These are phyloP conservation scores for Gadus macrocephalus DNA, from an alignment of 2,113 vertebrate genomes.

Conservation along the genomic window DNA sequence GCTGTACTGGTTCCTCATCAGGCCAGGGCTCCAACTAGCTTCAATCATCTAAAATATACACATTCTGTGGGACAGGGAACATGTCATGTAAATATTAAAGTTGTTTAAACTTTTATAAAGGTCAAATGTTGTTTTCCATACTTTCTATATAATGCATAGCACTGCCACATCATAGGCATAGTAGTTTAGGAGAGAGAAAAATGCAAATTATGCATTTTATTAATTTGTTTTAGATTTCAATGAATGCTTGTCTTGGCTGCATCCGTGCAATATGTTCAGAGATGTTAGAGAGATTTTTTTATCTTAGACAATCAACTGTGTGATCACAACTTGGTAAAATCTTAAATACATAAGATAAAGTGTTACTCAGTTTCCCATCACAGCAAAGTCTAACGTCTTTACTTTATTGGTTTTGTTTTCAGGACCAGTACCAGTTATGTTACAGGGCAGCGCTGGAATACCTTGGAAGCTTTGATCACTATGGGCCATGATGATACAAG, in stretches of 20 bases:
- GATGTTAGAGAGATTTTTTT: neutral
- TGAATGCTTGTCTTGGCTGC: too few relatives aligned
- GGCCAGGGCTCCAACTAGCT: neutral
- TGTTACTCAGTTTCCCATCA: neutral
- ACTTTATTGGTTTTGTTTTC: neutral
- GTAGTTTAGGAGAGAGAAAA: too few relatives aligned
- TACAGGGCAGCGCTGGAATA: conserved; percentile 96
- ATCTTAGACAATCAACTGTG: neutral
- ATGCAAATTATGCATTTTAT: too few relatives aligned
- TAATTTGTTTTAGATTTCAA: too few relatives aligned
- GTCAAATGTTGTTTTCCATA: too few relatives aligned
- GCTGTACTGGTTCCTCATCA: neutral
- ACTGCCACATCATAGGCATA: too few relatives aligned
- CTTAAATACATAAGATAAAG: neutral
- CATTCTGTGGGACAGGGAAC: neutral
- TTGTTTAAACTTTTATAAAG: too few relatives aligned
- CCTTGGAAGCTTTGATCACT: conserved; percentile 98
- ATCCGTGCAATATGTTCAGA: too few relatives aligned
- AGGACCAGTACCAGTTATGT: conserved; percentile 99
- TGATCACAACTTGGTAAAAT: neutral
- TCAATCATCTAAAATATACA: neutral
- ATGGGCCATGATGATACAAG: conserved; percentile 89
- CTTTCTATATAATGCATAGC: too few relatives aligned
- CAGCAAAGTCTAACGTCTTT: neutral
- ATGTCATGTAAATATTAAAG: too few relatives aligned